Percentiles rank a stretch among this genome's conserved stretches.
These are phyloP conservation scores for Leptobrachium leishanense DNA, from an alignment of 2,113 vertebrate genomes.

Conservation along the genomic window DNA sequence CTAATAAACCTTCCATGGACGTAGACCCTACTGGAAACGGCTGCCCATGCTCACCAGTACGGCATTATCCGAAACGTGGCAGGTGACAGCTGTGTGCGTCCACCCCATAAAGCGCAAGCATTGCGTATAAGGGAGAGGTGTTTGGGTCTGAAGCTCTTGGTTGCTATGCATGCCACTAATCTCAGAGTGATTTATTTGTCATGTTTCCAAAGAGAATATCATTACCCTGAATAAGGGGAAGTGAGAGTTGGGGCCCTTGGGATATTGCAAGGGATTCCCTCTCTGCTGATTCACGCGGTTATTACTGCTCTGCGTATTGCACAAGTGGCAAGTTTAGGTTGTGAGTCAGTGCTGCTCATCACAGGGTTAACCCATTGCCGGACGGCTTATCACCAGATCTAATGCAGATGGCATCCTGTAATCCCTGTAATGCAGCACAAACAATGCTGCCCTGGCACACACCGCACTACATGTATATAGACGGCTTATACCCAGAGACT, in stretches of 20 bases:
- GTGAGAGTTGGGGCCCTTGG: constrained; percentile 22
- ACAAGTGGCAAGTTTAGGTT: constrained; percentile 15
- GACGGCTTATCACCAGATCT: constrained; percentile 12
- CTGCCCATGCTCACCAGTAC: too few relatives aligned
- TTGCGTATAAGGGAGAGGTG: not conserved
- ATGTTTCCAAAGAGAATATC: constrained; percentile 19
- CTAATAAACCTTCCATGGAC: too few relatives aligned
- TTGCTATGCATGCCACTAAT: constrained; percentile 6
- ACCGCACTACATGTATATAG: not conserved
- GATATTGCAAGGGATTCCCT: constrained; percentile 38
- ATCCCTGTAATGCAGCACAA: constrained; percentile 25
- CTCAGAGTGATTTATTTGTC: constrained; percentile 4
- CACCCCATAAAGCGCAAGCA: too few relatives aligned
- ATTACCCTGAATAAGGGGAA: constrained; percentile 37
- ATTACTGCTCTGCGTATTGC: constrained; percentile 9
- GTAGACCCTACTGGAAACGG: too few relatives aligned
- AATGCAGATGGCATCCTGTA: constrained; percentile 26
- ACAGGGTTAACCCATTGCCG: constrained; percentile 23
- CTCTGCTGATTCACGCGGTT: constrained; percentile 32
- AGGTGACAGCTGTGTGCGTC: too few relatives aligned
- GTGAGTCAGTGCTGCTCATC: not conserved
- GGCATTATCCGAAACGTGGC: too few relatives aligned
- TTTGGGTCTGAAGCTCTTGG: not conserved
- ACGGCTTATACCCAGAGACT: too few relatives aligned
- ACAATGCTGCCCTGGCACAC: constrained; percentile 8